A percentile compares a stretch with the other conserved stretches of the same genome.
phyloP scores from a whole-genome alignment of 2,113 vertebrate species.

The Calypte anna region DNA sequence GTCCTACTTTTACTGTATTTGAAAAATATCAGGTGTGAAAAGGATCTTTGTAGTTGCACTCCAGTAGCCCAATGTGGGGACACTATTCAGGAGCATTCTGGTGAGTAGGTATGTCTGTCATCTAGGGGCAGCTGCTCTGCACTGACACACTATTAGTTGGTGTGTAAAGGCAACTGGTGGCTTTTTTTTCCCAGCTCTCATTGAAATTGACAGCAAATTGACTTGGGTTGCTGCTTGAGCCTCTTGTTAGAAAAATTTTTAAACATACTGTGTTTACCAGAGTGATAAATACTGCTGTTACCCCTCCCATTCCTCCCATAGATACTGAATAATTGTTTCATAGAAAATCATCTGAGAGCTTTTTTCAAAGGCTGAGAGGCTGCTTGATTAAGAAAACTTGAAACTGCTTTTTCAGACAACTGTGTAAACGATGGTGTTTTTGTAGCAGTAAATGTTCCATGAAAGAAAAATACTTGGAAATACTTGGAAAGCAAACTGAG shows the following conservation, averaged over 20 bases:
- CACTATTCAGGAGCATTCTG: not conserved
- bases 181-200: not conserved
- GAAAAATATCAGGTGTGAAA: not conserved
- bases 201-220: not conserved
- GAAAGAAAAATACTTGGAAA: constrained; percentile 39
- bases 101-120: not conserved
- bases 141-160: not conserved
- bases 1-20: not conserved
- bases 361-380: not conserved
- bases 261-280: not conserved
- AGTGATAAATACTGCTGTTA: not conserved
- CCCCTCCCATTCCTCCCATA: not conserved
- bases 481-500: constrained; percentile 21
- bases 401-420: constrained; percentile 7
- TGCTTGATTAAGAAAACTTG: not conserved
- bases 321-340: not conserved
- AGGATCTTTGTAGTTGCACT: not conserved
- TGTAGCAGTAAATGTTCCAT: constrained; percentile 1
- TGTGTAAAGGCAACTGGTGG: not conserved
- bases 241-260: not conserved
- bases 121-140: not conserved
- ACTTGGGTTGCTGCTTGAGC: not conserved
- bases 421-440: not conserved
- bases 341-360: not conserved
- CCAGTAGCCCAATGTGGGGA: not conserved